These are phyloP conservation scores for Rhea americana DNA, from an alignment of 2,113 vertebrate species.

Conservation along the genomic window DNA sequence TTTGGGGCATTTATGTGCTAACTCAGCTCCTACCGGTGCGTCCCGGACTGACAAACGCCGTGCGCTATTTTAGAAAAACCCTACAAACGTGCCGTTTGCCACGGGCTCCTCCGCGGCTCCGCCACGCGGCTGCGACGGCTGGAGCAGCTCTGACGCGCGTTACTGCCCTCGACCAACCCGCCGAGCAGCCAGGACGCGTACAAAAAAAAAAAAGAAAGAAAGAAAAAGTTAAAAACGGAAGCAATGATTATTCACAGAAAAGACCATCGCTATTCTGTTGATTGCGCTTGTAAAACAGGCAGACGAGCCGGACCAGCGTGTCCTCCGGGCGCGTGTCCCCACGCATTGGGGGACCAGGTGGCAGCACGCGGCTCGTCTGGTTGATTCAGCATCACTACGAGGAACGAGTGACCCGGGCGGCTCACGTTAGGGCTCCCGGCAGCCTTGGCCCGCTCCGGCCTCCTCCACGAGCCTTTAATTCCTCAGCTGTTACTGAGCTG, in stretches of 20 bases:
- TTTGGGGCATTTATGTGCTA: slow-evolving; percentile 24
- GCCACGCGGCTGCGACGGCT: too few relatives aligned
- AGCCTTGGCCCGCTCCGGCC: background rate
- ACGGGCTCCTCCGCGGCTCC: too few relatives aligned
- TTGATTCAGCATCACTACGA: slow-evolving; percentile 35
- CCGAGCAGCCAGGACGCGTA: background rate
- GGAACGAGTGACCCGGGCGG: background rate
- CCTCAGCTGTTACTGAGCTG: background rate
- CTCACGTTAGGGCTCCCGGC: background rate
- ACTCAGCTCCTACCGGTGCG: slow-evolving; percentile 21
- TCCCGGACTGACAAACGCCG: background rate
- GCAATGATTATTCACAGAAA: background rate
- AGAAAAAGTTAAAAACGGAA: background rate
- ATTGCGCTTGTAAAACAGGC: background rate
- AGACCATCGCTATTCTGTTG: background rate
- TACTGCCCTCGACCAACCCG: background rate
- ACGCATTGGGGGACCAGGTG: background rate
- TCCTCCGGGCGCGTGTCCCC: background rate
- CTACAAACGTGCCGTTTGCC: background rate
- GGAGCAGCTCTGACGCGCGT: too few relatives aligned
- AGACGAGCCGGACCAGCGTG: background rate
- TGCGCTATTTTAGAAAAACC: background rate
- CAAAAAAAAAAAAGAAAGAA: background rate
- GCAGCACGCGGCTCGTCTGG: slow-evolving; percentile 12
- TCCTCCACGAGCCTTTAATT: background rate